phyloP scores from a whole-genome alignment of 2,113 vertebrate genomes.

The Datnioides undecimradiatus region DNA sequence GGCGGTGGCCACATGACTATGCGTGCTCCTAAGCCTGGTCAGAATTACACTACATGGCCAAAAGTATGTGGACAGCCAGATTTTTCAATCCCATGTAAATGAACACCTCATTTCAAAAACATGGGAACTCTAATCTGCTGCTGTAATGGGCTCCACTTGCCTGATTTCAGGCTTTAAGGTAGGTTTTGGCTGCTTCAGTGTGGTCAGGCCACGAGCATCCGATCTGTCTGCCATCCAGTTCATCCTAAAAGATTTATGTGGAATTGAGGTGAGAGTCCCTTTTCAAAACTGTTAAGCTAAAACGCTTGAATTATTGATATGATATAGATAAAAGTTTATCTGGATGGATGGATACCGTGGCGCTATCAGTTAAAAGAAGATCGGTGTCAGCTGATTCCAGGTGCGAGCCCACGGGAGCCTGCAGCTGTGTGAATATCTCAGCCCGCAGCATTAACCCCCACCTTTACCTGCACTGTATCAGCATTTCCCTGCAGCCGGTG shows the following conservation, averaged over 20 bases:
- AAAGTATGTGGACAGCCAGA: background rate
- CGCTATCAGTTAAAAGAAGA: background rate
- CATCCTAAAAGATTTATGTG: background rate
- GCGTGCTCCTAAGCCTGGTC: too few relatives aligned
- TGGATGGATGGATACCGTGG: background rate
- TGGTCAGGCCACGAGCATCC: background rate
- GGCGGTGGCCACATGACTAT: too few relatives aligned
- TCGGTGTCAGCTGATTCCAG: too few relatives aligned
- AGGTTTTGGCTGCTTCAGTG: background rate
- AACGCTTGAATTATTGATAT: background rate
- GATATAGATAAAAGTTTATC: background rate
- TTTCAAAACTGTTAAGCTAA: background rate
- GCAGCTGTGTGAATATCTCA: background rate
- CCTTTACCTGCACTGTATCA: conserved; percentile 26
- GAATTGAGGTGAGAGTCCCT: background rate
- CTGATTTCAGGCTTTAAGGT: too few relatives aligned
- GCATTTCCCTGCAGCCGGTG: conserved; percentile 42
- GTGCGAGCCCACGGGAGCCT: background rate
- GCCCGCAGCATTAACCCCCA: conserved; percentile 4
- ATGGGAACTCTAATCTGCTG: background rate
- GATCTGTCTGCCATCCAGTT: background rate
- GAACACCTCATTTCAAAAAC: background rate
- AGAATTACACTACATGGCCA: background rate
- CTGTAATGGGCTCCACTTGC: background rate
- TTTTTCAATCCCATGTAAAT: background rate